Evolutionary conservation across 1,140 invertebrate species (phyloP), one percentile per base, ranked within the genome.

Genomic region (Habropoda laboriosa): DNA sequence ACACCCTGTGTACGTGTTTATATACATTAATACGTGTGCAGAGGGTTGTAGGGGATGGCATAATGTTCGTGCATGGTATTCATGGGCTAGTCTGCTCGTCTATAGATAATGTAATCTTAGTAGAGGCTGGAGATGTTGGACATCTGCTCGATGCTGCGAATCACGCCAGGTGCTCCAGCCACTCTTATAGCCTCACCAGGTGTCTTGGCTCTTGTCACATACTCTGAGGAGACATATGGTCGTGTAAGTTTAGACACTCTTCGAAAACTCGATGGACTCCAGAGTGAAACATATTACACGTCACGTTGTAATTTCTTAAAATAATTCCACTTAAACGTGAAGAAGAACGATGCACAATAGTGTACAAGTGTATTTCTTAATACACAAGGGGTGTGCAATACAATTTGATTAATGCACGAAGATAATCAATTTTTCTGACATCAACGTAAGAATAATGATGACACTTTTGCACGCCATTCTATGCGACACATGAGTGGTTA

Each of bases 121-220:
- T n/a, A 7, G 45, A n/a, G 24, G 63, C 21, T 16, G 24, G 30
- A 35, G 30, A 35, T 51, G 45, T 51, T 38, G n/a, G 21, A 38
- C 64, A 68, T 45, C 64, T 68, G 64, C 30, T 67, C 45, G 30
- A 32, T n/a, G n/a, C 42, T 49, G 30, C 27, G 64, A 68, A 51
- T 68, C 32, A 51, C 64, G 18, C 47, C 32, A 68, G 47, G 47
- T 51, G 64, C 6, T 51, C 21, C 13, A 35, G 1, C 64, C n/a
- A 38, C 13, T 68, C 51, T 68, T 68, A 68, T 35, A 51, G 47
- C 47, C 49, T 8, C 32, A 6, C 30, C 47, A 51, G 30, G 45
- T 68, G 30, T 51, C n/a, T 13, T 35, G 13, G 12, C 12, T n/a
- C 45, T 32, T 67, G 30, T 67, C 64, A 5, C 30, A 24, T 4